phyloP scores from a whole-genome alignment of 1,140 invertebrate genomes.

The Globodera rostochiensis region DNA sequence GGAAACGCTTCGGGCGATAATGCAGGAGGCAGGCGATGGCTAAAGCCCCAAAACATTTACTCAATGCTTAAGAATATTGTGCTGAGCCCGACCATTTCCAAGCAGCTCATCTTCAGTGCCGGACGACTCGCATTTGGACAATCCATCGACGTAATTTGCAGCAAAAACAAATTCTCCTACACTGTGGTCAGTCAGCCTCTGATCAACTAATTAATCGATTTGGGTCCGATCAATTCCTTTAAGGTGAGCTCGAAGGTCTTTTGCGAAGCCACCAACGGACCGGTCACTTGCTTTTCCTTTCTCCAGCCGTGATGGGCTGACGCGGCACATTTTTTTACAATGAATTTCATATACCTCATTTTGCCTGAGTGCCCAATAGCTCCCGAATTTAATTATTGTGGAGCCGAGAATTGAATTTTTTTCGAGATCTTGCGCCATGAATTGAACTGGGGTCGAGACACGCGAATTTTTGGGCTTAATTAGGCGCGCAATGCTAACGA shows the following conservation, averaged over 20 bases:
- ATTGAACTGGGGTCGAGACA: no score
- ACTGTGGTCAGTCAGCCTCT: conserved; percentile 42
- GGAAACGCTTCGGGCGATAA: conserved; percentile 52
- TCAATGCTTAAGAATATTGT: conserved; percentile 53
- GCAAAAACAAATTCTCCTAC: conserved; percentile 49
- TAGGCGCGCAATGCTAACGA: no score
- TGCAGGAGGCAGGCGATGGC: conserved; percentile 50
- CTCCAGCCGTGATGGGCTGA: conserved; percentile 39
- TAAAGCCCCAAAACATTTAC: background rate
- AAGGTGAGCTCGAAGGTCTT: conserved; percentile 52
- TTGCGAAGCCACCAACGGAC: conserved; percentile 49
- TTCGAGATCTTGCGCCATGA: no score
- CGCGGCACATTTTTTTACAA: background rate
- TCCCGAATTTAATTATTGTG: no score
- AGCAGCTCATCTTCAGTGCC: conserved; percentile 55
- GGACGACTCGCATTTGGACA: conserved; percentile 54
- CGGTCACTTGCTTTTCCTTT: conserved; percentile 53
- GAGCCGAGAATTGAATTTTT: no score
- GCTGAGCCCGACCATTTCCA: conserved; percentile 56
- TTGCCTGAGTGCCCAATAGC: background rate
- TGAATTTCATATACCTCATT: background rate
- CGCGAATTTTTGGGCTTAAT: no score
- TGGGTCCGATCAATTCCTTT: background rate
- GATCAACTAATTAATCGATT: background rate
- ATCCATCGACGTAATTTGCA: conserved; percentile 57